Conservation (phyloP, 2,113 vertebrate species). For the Lutjanus erythropterus region DNA sequence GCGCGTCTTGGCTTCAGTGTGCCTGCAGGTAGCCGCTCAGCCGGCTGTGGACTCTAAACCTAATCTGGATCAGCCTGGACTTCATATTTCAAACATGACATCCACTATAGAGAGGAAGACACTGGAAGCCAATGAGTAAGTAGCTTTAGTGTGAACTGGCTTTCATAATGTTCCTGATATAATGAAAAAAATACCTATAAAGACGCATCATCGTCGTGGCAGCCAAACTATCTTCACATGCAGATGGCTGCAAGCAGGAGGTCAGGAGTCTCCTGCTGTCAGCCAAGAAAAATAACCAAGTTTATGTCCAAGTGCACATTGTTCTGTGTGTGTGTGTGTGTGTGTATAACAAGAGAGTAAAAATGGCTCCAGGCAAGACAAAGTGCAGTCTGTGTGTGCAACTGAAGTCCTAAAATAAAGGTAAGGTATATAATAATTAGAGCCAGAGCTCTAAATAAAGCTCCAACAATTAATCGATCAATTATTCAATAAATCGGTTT, state of each 20-base stretch:
- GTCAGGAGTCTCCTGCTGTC: constrained; percentile 13
- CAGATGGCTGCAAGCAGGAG: neutral
- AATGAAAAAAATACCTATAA: neutral
- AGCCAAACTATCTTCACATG: neutral
- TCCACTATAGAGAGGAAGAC: constrained; percentile 97
- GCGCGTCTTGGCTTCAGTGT: neutral
- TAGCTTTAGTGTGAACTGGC: constrained; percentile 38
- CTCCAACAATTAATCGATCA: too few relatives aligned
- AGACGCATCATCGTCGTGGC: neutral
- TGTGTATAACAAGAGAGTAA: neutral
- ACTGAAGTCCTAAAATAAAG: too few relatives aligned
- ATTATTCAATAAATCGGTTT: too few relatives aligned
- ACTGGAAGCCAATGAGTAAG: constrained; percentile 95
- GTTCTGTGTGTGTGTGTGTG: neutral
- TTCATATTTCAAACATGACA: constrained; percentile 86
- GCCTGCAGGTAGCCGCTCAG: constrained; percentile 26
- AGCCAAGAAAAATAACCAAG: neutral
- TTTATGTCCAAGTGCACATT: neutral
- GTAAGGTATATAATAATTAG: neutral
- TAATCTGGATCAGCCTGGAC: constrained; percentile 26
- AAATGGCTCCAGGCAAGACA: neutral
- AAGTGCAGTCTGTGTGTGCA: neutral
- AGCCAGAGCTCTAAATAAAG: too few relatives aligned
- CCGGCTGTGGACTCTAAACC: constrained; percentile 15
- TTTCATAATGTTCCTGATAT: neutral